These are phyloP conservation scores for Antennarius maculatus DNA, from an alignment of 2,797 vertebrate genomes.

Conservation along the genomic window DNA sequence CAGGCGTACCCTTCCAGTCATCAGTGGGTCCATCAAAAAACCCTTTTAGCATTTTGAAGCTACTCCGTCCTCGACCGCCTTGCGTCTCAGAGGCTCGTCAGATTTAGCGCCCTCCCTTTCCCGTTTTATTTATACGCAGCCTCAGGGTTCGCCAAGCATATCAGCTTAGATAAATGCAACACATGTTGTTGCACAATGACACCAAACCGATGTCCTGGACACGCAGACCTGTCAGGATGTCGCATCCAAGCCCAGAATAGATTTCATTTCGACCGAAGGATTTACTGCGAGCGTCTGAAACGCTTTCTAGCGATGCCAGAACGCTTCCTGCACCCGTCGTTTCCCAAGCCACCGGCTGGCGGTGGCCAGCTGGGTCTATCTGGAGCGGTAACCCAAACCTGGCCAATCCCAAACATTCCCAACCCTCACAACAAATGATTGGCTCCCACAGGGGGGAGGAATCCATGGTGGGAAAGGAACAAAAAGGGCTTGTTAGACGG, in stretches of 20 bases:
- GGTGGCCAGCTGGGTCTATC: slow-evolving; percentile 24
- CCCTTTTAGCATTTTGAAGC: too few relatives aligned
- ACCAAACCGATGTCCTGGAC: too few relatives aligned
- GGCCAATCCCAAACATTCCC: slow-evolving; percentile 19
- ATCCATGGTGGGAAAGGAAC: slow-evolving; percentile 16
- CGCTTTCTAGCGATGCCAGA: slow-evolving; percentile 2
- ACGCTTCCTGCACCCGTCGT: slow-evolving; percentile 1
- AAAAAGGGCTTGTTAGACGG: slow-evolving; percentile 8
- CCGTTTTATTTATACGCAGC: background rate
- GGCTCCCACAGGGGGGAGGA: slow-evolving; percentile 15
- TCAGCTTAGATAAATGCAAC: background rate
- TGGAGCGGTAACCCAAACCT: slow-evolving; percentile 5
- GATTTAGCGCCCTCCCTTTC: background rate
- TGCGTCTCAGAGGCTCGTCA: background rate
- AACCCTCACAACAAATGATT: slow-evolving; percentile 18
- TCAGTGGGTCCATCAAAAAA: too few relatives aligned
- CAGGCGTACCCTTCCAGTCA: too few relatives aligned
- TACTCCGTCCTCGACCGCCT: background rate
- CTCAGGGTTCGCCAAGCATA: background rate
- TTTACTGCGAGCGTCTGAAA: too few relatives aligned
- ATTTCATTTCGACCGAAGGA: too few relatives aligned
- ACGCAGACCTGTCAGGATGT: too few relatives aligned
- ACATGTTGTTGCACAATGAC: background rate
- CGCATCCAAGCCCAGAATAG: too few relatives aligned
- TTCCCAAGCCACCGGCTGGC: slow-evolving; percentile 6